Evolutionary conservation across 2,797 vertebrate species (phyloP).

Genomic region (Chaenodraco wilsoni): DNA sequence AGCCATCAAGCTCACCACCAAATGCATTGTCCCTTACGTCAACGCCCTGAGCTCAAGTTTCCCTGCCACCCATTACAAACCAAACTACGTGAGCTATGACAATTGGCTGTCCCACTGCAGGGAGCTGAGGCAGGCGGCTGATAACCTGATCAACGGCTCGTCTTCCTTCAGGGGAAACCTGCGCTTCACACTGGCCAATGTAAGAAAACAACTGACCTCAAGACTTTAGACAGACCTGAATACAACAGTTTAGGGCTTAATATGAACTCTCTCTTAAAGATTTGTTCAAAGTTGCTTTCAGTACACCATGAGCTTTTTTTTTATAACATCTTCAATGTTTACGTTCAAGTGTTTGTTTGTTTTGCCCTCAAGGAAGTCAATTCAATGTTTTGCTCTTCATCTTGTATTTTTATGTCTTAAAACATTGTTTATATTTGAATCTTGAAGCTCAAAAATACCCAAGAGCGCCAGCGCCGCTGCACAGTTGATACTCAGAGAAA

Average conservation of each 20-base stretch:
- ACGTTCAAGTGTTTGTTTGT: neutral
- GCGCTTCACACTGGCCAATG: constrained; percentile 30
- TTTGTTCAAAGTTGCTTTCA: no score
- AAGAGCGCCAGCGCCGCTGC: constrained; percentile 8
- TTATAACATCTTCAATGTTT: no score
- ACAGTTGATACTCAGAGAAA: constrained; percentile 9
- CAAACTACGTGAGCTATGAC: constrained; percentile 31
- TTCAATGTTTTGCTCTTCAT: neutral
- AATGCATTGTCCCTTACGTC: constrained; percentile 26
- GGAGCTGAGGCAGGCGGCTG: constrained; percentile 22
- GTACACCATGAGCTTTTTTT: no score
- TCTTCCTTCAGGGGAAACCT: constrained; percentile 32
- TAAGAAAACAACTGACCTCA: constrained; percentile 17
- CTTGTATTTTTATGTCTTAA: neutral
- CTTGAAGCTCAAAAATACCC: constrained; percentile 27
- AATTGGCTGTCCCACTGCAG: constrained; percentile 41
- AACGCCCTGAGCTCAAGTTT: neutral
- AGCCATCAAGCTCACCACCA: constrained; percentile 39
- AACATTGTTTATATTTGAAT: neutral
- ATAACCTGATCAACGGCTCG: constrained; percentile 20
- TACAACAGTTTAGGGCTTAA: neutral
- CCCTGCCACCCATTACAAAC: constrained; percentile 12
- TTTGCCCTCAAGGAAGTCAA: neutral
- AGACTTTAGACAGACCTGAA: neutral
- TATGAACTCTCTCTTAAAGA: neutral